phyloP scores from a whole-genome alignment of 1,140 invertebrate species.

The Ericerus pela region DNA sequence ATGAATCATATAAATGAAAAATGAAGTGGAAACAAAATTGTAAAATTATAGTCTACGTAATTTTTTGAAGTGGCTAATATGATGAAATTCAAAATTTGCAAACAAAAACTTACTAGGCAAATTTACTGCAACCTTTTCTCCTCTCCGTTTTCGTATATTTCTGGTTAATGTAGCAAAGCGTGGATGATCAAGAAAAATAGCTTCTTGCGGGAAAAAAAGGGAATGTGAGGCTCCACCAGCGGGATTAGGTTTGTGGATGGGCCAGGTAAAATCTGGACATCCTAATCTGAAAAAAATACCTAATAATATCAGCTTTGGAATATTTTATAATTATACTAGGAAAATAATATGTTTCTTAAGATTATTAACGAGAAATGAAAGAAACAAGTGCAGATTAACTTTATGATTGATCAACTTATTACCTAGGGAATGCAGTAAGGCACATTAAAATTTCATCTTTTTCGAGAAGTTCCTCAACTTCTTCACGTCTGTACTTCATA shows the following conservation, averaged over 20 bases:
- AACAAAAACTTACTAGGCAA: slow-evolving; percentile 59
- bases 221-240: slow-evolving; percentile 61
- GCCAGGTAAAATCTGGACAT: slow-evolving; percentile 75
- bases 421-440: slow-evolving; percentile 86
- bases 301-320: too few relatives aligned
- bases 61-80: background rate
- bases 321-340: too few relatives aligned
- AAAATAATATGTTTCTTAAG: too few relatives aligned
- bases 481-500: slow-evolving; percentile 79
- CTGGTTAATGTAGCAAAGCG: slow-evolving; percentile 86
- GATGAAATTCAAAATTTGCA: slow-evolving; percentile 9
- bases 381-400: background rate
- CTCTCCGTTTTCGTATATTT: slow-evolving; percentile 80
- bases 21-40: background rate
- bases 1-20: background rate
- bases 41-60: background rate
- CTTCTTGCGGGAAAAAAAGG: slow-evolving; percentile 90
- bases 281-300: slow-evolving; percentile 53
- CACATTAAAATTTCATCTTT: slow-evolving; percentile 75
- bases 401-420: slow-evolving; percentile 19
- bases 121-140: slow-evolving; percentile 92
- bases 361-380: background rate
- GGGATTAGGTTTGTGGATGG: slow-evolving; percentile 51
- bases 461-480: slow-evolving; percentile 60
- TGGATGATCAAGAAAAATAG: slow-evolving; percentile 84